These are phyloP conservation scores for Frankliniella fusca DNA, from an alignment of 2,888 invertebrate species.

Conservation along the genomic window DNA sequence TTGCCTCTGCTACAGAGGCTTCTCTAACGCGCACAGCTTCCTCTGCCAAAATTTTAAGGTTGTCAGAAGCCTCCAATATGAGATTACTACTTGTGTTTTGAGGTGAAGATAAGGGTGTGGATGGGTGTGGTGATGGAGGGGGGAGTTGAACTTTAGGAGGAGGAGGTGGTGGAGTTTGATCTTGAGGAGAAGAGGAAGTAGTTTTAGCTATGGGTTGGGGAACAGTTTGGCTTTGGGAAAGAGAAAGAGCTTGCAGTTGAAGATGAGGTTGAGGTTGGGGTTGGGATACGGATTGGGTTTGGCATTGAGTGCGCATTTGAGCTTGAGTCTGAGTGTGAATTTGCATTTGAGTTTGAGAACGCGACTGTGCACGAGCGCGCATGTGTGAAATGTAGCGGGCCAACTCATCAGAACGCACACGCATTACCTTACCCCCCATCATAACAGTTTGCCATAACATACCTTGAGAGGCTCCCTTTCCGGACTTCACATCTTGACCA, in stretches of 20 bases:
- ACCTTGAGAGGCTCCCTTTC: constrained; percentile 8
- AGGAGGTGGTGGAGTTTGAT: too few relatives aligned
- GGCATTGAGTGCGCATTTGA: not conserved
- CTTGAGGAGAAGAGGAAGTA: too few relatives aligned
- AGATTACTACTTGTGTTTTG: not conserved
- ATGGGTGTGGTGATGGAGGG: not conserved
- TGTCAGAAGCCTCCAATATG: not conserved
- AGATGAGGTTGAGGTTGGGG: not conserved
- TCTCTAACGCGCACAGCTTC: not conserved
- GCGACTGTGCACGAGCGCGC: not conserved
- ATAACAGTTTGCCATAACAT: constrained; percentile 1
- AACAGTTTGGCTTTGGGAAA: not conserved
- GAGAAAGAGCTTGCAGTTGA: not conserved
- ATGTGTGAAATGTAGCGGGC: not conserved
- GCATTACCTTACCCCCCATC: not conserved
- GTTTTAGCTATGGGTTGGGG: not conserved
- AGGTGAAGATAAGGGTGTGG: not conserved
- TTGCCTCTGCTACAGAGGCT: not conserved
- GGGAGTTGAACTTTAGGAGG: not conserved
- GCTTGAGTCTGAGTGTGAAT: not conserved
- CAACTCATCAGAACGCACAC: not conserved
- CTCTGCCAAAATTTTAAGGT: not conserved
- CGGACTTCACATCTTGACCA: not conserved
- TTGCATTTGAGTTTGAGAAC: not conserved
- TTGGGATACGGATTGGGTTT: not conserved